A percentile compares a stretch with the other conserved stretches of the same genome.
These are phyloP conservation scores for Dendroctonus ponderosae DNA, from an alignment of 1,140 invertebrate genomes.

Conservation along the genomic window DNA sequence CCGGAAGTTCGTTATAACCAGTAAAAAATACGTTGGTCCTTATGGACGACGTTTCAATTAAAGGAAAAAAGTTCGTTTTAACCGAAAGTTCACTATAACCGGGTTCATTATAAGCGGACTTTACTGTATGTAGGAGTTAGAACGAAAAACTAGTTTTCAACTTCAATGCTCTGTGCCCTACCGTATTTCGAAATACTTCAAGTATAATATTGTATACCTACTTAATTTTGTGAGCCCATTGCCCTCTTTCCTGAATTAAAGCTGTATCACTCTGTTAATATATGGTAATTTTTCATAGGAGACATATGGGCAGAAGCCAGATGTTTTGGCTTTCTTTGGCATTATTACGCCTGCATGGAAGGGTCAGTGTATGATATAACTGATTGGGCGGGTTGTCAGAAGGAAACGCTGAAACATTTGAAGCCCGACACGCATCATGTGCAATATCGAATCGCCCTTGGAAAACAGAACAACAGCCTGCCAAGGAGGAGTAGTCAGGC, in stretches of 20 bases:
- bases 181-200: neutral
- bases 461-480: slow-evolving; percentile 49
- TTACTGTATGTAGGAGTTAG: too few species aligned
- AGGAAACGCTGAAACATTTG: slow-evolving; percentile 74
- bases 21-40: too few species aligned
- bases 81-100: too few species aligned
- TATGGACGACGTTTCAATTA: too few species aligned
- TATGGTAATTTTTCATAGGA: slow-evolving; percentile 11
- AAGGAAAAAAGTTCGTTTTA: too few species aligned
- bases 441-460: slow-evolving; percentile 87
- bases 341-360: slow-evolving; percentile 97
- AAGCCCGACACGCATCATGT: slow-evolving; percentile 86
- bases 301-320: slow-evolving; percentile 94
- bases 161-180: neutral
- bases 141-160: too few species aligned
- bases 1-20: too few species aligned
- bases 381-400: slow-evolving; percentile 93
- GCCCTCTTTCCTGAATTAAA: neutral
- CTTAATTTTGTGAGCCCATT: neutral
- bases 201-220: too few species aligned
- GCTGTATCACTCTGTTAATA: neutral
- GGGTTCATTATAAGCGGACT: too few species aligned
- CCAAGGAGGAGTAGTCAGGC: slow-evolving; percentile 38
- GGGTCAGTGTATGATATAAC: slow-evolving; percentile 91
- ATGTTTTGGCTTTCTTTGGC: slow-evolving; percentile 83